Evolutionary conservation across 2,888 invertebrate species (phyloP), one percentile per base, ranked within the genome.

Genomic region (Eubasilissa splendida): DNA sequence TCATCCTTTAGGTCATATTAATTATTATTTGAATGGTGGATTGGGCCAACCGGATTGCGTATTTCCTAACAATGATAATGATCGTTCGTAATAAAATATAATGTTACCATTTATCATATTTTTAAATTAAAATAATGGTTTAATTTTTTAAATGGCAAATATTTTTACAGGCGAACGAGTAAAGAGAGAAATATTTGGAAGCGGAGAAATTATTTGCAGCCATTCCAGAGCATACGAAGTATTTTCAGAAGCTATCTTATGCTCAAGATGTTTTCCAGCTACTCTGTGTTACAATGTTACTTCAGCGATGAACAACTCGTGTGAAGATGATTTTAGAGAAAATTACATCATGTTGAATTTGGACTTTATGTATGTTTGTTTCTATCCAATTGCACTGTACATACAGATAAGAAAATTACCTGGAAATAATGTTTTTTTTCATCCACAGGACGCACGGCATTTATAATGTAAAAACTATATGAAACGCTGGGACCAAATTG

Each of bases 11-110:
- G 81, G 77, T 14, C 73, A 83, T 70, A 66, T 77, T 4, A 83
- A 83, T 58, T 83, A 81, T 75, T 73, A 80, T 60, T 56, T 83
- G 12, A 81, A 81, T 50, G 81, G 80, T 68, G 83, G 81, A 50
- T n/a, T 80, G 5, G 53, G 73, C 4, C 83, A 83, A 76, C 81
- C 83, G 12, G 70, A 75, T 65, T 82, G 82, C 42, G 52, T 9
- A 4, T 42, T 33, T 14, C 63, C 63, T 3, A 7, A 12, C 11
- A 33, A 12, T 33, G 63, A 63, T 12, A 33, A 33, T 33, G 33
- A 63, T 12, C 33, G 63, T 63, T 63, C 31, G 63, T 63, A 33
- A 2, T 63, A 31, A 63, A 63, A 63, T 63, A 31, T 31, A 12
- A 63, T 11, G 31, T 10, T 10, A 31, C 33, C 31, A 8, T 33